Conservation (phyloP, 2,113 vertebrate genomes). For the Megaceryle maxima region DNA sequence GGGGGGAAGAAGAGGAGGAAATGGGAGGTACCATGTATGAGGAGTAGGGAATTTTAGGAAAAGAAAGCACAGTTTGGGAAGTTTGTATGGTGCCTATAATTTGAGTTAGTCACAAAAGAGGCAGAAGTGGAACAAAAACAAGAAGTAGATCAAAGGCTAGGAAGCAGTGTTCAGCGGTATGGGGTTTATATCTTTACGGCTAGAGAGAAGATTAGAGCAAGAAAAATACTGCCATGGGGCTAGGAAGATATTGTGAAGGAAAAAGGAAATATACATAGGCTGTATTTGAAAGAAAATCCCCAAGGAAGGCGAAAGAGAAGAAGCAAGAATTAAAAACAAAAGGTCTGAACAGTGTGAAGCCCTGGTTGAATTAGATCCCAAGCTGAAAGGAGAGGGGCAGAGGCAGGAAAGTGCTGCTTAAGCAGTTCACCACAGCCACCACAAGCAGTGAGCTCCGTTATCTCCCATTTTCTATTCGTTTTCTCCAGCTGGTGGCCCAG, state of each 20-base stretch:
- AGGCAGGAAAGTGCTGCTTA: slow-evolving; percentile 15
- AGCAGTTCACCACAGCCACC: background rate
- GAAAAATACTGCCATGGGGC: slow-evolving; percentile 64
- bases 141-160: slow-evolving; percentile 64
- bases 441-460: background rate
- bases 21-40: background rate
- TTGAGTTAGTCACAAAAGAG: slow-evolving; percentile 63
- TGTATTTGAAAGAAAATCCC: slow-evolving; percentile 58
- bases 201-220: slow-evolving; percentile 69
- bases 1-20: slow-evolving; percentile 2
- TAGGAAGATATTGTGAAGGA: slow-evolving; percentile 62
- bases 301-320: slow-evolving; percentile 31
- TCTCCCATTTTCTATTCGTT: background rate
- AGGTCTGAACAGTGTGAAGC: slow-evolving; percentile 32
- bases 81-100: slow-evolving; percentile 51
- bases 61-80: slow-evolving; percentile 42
- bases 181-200: slow-evolving; percentile 65
- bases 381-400: slow-evolving; percentile 43
- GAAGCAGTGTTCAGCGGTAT: slow-evolving; percentile 43
- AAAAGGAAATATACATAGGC: slow-evolving; percentile 53
- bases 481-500: background rate
- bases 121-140: slow-evolving; percentile 69
- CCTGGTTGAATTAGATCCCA: background rate
- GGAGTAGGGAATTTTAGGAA: slow-evolving; percentile 5
- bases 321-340: slow-evolving; percentile 33